These are phyloP conservation scores for Stenoptilia bipunctidactyla DNA, from an alignment of 2,888 invertebrate genomes.

Conservation along the genomic window DNA sequence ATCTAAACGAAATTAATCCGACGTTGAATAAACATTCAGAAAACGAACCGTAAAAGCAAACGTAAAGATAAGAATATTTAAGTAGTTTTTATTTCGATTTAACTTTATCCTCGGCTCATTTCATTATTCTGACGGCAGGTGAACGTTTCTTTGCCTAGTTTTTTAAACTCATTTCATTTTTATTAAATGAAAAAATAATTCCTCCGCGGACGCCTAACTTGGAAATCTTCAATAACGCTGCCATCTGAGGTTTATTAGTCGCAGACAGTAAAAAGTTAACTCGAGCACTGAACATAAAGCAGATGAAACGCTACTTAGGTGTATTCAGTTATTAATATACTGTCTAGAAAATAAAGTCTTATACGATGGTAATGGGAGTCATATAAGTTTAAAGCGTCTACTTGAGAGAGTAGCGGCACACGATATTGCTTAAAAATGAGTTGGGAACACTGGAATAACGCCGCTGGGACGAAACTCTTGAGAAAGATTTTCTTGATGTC, in stretches of 20 bases:
- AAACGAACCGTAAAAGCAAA: too few relatives aligned
- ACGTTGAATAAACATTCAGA: too few relatives aligned
- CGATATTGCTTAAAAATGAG: slow-evolving; percentile 32
- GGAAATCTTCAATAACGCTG: neutral
- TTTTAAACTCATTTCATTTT: neutral
- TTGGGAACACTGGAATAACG: slow-evolving; percentile 29
- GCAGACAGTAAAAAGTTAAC: neutral
- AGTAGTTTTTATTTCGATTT: too few relatives aligned
- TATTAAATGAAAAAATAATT: neutral
- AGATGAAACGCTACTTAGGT: slow-evolving; percentile 1
- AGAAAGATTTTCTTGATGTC: slow-evolving; percentile 16
- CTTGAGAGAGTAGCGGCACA: slow-evolving; percentile 25
- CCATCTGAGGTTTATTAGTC: slow-evolving; percentile 1
- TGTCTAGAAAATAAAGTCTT: slow-evolving; percentile 1
- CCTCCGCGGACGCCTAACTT: neutral
- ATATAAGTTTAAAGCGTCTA: slow-evolving; percentile 2
- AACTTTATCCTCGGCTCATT: too few relatives aligned
- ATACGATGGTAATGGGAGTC: neutral
- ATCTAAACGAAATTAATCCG: too few relatives aligned
- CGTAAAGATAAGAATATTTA: too few relatives aligned
- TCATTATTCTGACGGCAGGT: too few relatives aligned
- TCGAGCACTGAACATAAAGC: neutral
- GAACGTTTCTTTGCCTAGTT: too few relatives aligned
- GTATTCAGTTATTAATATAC: slow-evolving; percentile 1
- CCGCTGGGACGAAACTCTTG: slow-evolving; percentile 25